Evolutionary conservation across 1,140 invertebrate genomes (phyloP).

Genomic region (Drosophila bipectinata): DNA sequence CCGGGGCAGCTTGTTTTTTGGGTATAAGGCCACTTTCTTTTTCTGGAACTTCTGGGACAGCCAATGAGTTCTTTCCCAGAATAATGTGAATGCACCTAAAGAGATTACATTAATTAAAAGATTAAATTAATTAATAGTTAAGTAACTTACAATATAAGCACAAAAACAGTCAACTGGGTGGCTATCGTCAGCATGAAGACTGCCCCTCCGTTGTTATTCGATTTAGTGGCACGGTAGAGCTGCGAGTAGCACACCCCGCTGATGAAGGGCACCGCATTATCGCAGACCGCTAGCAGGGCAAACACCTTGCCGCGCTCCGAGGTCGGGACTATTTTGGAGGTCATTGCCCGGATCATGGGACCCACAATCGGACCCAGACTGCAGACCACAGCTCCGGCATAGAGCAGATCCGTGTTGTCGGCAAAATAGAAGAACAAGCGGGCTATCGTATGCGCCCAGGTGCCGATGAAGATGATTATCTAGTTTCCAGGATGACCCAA

Average conservation of each 20-base stretch:
- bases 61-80: conserved; percentile 64
- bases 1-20: not conserved
- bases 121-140: not conserved
- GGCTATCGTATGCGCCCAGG: conserved; percentile 87
- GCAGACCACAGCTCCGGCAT: conserved; percentile 87
- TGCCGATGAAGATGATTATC: conserved; percentile 88
- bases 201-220: conserved; percentile 84
- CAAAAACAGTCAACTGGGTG: conserved; percentile 87
- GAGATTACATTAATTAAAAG: not conserved
- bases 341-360: conserved; percentile 90
- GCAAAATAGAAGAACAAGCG: conserved; percentile 88
- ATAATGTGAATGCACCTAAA: conserved; percentile 72
- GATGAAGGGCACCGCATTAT: conserved; percentile 90
- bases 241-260: conserved; percentile 89
- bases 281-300: conserved; percentile 89
- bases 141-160: conserved; percentile 87
- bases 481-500: conserved; percentile 39
- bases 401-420: conserved; percentile 85
- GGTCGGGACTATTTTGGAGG: conserved; percentile 88
- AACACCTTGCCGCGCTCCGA: conserved; percentile 91
- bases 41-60: conserved; percentile 66
- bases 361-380: conserved; percentile 90
- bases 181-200: conserved; percentile 89
- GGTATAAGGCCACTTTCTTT: conserved; percentile 66
- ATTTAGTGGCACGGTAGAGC: conserved; percentile 88